Conservation (phyloP, 2,888 invertebrate species). For the Tetranychus truncatus region DNA sequence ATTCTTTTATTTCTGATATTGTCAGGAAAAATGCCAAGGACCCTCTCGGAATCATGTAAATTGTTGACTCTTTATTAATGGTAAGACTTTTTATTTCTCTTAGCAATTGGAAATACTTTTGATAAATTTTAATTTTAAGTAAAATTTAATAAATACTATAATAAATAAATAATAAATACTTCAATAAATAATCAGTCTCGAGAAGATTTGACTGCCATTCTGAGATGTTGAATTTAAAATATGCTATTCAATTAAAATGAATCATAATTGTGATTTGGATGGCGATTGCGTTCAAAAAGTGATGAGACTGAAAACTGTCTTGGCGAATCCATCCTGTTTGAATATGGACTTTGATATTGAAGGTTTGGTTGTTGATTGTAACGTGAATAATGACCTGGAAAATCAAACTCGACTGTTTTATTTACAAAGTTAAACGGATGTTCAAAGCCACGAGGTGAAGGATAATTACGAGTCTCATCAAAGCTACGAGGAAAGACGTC, state of each 20-base stretch:
- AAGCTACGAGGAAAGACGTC: background rate
- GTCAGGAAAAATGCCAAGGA: background rate
- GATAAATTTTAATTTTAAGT: background rate
- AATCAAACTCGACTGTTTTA: background rate
- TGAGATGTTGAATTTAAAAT: too few relatives aligned
- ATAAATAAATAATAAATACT: too few relatives aligned
- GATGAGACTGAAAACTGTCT: conserved; percentile 27
- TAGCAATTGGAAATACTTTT: background rate
- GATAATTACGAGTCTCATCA: background rate
- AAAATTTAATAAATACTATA: too few relatives aligned
- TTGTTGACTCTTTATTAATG: background rate
- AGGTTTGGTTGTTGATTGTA: conserved; percentile 29
- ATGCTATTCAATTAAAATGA: background rate
- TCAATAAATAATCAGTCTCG: too few relatives aligned
- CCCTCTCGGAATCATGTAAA: background rate
- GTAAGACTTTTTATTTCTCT: background rate
- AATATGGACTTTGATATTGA: conserved; percentile 39
- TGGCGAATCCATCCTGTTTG: conserved; percentile 43
- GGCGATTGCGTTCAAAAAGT: background rate
- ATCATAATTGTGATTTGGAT: background rate
- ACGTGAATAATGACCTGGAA: background rate
- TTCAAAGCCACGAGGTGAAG: background rate
- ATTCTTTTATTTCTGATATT: background rate
- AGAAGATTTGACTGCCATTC: too few relatives aligned
- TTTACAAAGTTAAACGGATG: background rate